Evolutionary conservation across 2,797 vertebrate genomes (phyloP).

Genomic region (Neosilurus hyrtlii): DNA sequence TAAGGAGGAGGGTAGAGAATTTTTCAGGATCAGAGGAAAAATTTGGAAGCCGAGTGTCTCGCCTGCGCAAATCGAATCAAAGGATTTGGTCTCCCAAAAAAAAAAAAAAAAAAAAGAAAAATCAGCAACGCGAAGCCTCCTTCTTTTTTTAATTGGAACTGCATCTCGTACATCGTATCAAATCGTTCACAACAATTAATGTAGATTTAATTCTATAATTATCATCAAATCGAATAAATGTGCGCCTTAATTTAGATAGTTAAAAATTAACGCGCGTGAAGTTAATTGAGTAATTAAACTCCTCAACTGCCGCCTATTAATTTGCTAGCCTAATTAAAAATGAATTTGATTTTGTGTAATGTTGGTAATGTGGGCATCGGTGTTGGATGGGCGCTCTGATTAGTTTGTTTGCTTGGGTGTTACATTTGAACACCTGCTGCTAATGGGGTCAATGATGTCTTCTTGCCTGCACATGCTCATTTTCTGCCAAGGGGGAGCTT

Average conservation of each 20-base stretch:
- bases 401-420: slow-evolving; percentile 82
- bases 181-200: slow-evolving; percentile 99
- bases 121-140: slow-evolving; percentile 84
- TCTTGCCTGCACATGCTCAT: slow-evolving; percentile 56
- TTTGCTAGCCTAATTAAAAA: slow-evolving; percentile 99
- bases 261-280: slow-evolving; percentile 99
- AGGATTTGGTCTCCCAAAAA: slow-evolving; percentile 89
- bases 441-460: slow-evolving; percentile 59
- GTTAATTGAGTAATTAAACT: slow-evolving; percentile 99
- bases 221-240: slow-evolving; percentile 99
- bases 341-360: slow-evolving; percentile 99
- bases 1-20: slow-evolving; percentile 84
- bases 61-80: slow-evolving; percentile 93
- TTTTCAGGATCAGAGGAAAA: slow-evolving; percentile 91
- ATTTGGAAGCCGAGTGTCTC: slow-evolving; percentile 87
- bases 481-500: slow-evolving; percentile 47
- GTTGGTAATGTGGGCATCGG: slow-evolving; percentile 97
- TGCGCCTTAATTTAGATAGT: slow-evolving; percentile 99
- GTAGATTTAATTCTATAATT: slow-evolving; percentile 99
- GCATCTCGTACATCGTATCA: slow-evolving; percentile 94
- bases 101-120: slow-evolving; percentile 55
- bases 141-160: slow-evolving; percentile 93
- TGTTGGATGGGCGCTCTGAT: slow-evolving; percentile 93
- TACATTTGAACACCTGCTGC: slow-evolving; percentile 69
- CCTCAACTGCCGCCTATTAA: slow-evolving; percentile 99